A percentile compares a stretch with the other conserved stretches of the same genome.
phyloP scores from a whole-genome alignment of 2,113 vertebrate genomes.

The Proterorhinus semilunaris region DNA sequence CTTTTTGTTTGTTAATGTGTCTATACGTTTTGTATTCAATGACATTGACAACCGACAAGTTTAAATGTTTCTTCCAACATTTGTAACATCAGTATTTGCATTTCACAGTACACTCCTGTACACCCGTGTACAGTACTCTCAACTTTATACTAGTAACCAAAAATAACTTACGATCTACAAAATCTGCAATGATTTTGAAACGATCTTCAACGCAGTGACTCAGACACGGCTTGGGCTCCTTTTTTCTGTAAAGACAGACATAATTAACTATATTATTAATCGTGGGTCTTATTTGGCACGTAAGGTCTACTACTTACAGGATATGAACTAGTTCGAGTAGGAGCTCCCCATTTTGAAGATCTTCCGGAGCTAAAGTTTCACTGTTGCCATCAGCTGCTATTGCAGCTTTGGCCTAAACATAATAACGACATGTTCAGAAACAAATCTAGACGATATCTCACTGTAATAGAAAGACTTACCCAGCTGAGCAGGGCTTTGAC shows the following conservation, averaged over 20 bases:
- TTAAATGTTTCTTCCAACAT: too few species aligned
- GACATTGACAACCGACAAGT: too few species aligned
- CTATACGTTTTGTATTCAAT: too few species aligned
- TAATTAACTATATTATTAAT: too few species aligned
- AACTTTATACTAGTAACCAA: neutral
- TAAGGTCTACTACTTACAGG: constrained; percentile 78
- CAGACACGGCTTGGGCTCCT: constrained; percentile 51
- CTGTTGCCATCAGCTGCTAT: constrained; percentile 73
- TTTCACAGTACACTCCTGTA: too few species aligned
- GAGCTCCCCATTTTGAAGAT: constrained; percentile 79
- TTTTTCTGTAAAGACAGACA: constrained; percentile 69
- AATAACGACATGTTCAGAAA: neutral
- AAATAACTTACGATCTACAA: constrained; percentile 81
- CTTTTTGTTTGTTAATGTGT: too few species aligned
- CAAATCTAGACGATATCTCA: neutral
- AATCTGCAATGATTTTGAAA: constrained; percentile 73
- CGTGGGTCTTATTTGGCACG: too few species aligned
- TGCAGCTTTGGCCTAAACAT: constrained; percentile 37
- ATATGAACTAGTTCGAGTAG: constrained; percentile 79
- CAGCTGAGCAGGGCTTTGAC: constrained; percentile 62
- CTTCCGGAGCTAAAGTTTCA: constrained; percentile 40
- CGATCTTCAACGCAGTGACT: constrained; percentile 67
- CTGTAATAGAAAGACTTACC: constrained; percentile 39
- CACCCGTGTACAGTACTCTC: neutral
- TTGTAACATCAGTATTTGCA: too few species aligned